A percentile compares a stretch with the other conserved stretches of the same genome.
phyloP scores from a whole-genome alignment of 2,888 invertebrate species.

The Aphodius granarius region DNA sequence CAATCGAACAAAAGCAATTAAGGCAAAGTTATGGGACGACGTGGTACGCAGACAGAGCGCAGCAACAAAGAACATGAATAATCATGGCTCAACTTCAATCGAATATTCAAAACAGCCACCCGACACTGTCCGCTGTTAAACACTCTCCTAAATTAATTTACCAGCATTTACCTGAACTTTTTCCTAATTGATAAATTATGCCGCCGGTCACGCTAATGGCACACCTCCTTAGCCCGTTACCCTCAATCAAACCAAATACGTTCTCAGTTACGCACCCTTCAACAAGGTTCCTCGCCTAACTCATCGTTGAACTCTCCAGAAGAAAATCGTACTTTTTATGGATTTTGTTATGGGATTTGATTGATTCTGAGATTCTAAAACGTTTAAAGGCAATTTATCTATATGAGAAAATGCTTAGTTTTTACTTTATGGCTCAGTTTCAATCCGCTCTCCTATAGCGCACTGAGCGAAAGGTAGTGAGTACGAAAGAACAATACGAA shows the following conservation, averaged over 20 bases:
- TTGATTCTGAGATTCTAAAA: too few species aligned
- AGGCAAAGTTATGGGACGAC: neutral
- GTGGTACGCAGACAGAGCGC: neutral
- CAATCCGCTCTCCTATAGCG: too few species aligned
- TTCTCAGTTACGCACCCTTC: neutral
- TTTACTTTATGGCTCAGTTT: too few species aligned
- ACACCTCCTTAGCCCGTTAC: neutral
- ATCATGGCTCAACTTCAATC: neutral
- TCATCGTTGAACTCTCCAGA: too few species aligned
- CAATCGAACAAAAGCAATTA: neutral
- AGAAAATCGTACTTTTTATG: too few species aligned
- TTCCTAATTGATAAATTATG: neutral
- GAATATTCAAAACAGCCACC: neutral
- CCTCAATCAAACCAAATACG: neutral
- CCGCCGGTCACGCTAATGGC: neutral
- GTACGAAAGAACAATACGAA: constrained; percentile 1
- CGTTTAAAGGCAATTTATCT: too few species aligned
- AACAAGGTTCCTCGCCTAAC: too few species aligned
- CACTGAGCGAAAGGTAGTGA: too few species aligned
- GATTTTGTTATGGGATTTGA: too few species aligned
- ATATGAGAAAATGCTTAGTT: too few species aligned
- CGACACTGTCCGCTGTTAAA: neutral
- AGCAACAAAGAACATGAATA: neutral
- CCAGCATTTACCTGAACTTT: neutral
- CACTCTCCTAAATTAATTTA: neutral